Evolutionary conservation across 1,140 invertebrate genomes (phyloP).

Genomic region (Drosophila seguyi): DNA sequence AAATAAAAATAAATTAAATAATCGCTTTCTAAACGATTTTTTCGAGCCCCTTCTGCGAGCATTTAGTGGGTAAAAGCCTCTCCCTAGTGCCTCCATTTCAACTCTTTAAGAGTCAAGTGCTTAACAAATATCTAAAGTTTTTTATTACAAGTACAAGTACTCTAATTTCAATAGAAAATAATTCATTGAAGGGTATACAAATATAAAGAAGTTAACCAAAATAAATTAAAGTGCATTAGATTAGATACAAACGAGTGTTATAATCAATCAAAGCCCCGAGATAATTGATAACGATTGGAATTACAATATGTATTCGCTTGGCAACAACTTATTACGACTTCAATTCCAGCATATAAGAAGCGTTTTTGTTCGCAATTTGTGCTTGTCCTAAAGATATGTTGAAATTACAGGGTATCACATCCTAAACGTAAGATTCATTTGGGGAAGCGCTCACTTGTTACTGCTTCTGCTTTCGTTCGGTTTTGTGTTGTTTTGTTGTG

Average conservation of each 20-base stretch:
- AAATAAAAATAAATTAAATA: too few relatives aligned
- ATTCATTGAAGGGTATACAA: not conserved
- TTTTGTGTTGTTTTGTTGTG: slow-evolving; percentile 24
- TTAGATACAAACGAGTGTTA: not conserved
- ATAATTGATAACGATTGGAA: not conserved
- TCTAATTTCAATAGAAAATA: too few relatives aligned
- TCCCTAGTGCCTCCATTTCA: not conserved
- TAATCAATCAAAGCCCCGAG: not conserved
- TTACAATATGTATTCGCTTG: not conserved
- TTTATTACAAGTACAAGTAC: not conserved
- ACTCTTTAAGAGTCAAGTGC: not conserved
- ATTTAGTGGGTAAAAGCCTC: not conserved
- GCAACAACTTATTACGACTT: not conserved
- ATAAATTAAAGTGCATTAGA: not conserved
- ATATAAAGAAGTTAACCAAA: too few relatives aligned
- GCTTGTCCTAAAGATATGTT: not conserved
- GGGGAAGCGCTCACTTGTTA: slow-evolving; percentile 10
- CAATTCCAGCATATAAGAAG: not conserved
- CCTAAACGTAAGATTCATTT: not conserved
- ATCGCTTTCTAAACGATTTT: too few relatives aligned
- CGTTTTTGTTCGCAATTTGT: not conserved
- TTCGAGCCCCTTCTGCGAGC: too few relatives aligned
- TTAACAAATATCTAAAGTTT: not conserved
- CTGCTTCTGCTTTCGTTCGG: slow-evolving; percentile 21
- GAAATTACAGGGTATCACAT: not conserved